Percentiles rank a stretch among this genome's conserved stretches.
Conservation (phyloP, 1,140 invertebrate species). For the Atta texana region DNA sequence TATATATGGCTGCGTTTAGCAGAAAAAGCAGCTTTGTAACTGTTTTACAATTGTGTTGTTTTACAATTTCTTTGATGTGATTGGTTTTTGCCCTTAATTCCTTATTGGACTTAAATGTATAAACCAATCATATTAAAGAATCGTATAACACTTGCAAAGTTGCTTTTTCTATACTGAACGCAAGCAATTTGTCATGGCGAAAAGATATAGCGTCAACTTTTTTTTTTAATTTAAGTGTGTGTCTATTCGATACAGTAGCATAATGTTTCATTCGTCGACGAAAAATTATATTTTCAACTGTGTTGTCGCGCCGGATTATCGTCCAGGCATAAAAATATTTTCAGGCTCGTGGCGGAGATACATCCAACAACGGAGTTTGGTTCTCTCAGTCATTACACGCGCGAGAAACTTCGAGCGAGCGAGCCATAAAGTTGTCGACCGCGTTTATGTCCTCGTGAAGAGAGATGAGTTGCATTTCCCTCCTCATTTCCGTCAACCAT, state of each 20-base stretch:
- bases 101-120: too few relatives aligned
- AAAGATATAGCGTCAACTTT: background rate
- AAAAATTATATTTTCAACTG: background rate
- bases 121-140: too few relatives aligned
- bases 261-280: constrained; percentile 42
- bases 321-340: constrained; percentile 43
- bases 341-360: background rate
- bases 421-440: constrained; percentile 38
- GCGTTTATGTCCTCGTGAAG: constrained; percentile 27
- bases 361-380: background rate
- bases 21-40: too few relatives aligned
- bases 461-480: constrained; percentile 50
- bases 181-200: background rate
- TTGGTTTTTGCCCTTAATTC: too few relatives aligned
- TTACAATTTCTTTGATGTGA: too few relatives aligned
- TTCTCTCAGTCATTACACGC: constrained; percentile 23
- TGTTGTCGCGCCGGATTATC: constrained; percentile 13
- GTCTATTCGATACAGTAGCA: constrained; percentile 12
- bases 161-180: too few relatives aligned
- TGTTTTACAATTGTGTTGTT: too few relatives aligned
- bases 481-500: constrained; percentile 52
- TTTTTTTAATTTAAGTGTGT: background rate
- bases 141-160: too few relatives aligned
- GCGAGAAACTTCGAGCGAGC: constrained; percentile 32
- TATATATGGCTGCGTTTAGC: background rate